A percentile compares a stretch with the other conserved stretches of the same genome.
Conservation (phyloP, 2,113 vertebrate species). For the Megaceryle maxima region DNA sequence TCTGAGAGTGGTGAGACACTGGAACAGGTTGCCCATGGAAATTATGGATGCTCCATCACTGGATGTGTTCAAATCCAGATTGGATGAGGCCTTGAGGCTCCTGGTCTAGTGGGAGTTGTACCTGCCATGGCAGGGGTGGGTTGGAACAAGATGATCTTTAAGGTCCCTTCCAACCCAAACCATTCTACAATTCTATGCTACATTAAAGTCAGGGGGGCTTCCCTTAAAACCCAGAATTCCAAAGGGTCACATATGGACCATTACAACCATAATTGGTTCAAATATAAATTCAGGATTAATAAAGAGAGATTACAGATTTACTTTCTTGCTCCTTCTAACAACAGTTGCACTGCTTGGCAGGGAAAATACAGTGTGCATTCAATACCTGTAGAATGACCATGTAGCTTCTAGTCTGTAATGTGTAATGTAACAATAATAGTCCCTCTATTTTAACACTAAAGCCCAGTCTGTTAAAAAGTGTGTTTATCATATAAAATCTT, state of each 20-base stretch:
- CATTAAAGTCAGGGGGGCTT: background rate
- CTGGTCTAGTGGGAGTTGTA: no score
- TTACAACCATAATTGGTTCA: background rate
- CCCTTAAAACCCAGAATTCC: background rate
- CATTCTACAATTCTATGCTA: no score
- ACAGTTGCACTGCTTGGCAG: background rate
- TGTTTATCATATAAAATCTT: background rate
- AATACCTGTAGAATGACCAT: background rate
- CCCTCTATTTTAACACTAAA: background rate
- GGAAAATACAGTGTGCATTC: background rate
- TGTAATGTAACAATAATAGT: background rate
- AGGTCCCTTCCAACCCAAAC: no score
- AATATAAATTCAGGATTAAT: background rate
- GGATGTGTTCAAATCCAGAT: no score
- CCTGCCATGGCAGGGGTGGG: no score
- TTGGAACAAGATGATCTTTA: no score
- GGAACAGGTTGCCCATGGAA: no score
- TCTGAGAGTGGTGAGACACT: no score
- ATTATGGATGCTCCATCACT: no score
- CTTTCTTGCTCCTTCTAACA: background rate
- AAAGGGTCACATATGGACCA: background rate
- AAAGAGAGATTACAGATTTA: background rate
- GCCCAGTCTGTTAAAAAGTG: background rate
- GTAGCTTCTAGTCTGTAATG: background rate
- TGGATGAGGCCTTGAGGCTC: no score